phyloP scores from a whole-genome alignment of 2,113 vertebrate genomes.

The Nibea coibor region DNA sequence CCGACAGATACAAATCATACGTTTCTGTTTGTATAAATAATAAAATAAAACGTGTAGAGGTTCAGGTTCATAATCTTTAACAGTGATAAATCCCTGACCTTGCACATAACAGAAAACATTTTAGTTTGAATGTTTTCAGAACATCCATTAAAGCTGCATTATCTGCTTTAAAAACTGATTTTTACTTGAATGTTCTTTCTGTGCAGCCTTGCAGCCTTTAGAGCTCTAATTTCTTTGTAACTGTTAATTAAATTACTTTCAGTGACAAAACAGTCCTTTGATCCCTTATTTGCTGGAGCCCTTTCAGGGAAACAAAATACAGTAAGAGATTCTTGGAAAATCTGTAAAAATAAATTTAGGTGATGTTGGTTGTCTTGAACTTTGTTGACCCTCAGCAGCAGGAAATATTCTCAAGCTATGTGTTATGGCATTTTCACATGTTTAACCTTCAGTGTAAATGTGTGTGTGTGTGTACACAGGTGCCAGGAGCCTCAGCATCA shows the following conservation, averaged over 20 bases:
- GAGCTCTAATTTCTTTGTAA: background rate
- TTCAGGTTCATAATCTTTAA: no score
- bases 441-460: background rate
- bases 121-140: background rate
- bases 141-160: background rate
- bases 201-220: no score
- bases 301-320: background rate
- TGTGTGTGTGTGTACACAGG: slow-evolving; percentile 52
- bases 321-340: background rate
- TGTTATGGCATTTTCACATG: background rate
- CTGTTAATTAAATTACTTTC: background rate
- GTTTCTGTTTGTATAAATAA: background rate
- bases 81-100: no score
- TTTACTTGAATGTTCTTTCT: background rate
- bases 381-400: slow-evolving; percentile 39
- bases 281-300: background rate
- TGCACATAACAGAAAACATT: background rate
- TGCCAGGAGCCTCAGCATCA: slow-evolving; percentile 6
- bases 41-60: background rate
- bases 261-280: background rate
- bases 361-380: background rate
- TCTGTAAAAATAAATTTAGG: background rate
- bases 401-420: slow-evolving; percentile 45
- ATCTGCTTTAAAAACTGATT: no score
- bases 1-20: background rate